Percentiles rank a stretch among this genome's conserved stretches.
phyloP scores from a whole-genome alignment of 2,888 invertebrate species.

The Mallateleia sp. region DNA sequence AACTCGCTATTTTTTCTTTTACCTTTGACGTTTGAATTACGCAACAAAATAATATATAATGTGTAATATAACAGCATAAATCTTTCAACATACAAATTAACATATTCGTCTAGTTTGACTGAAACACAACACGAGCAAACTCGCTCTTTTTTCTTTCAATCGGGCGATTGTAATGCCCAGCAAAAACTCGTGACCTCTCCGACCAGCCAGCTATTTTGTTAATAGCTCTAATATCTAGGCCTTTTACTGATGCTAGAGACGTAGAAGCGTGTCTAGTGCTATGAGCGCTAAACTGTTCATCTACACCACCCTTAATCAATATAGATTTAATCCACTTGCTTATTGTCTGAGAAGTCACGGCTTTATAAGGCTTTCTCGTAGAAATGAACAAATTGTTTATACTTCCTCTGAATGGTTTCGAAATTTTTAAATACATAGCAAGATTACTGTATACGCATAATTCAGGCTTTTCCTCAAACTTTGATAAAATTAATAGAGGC shows the following conservation, averaged over 20 bases:
- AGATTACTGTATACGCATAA: conserved; percentile 41
- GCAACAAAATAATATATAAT: too few relatives aligned
- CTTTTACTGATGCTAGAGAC: conserved; percentile 24
- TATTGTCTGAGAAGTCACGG: conserved; percentile 31
- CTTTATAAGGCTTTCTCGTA: conserved; percentile 26
- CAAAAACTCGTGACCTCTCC: neutral
- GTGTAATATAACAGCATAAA: too few relatives aligned
- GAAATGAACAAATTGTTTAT: conserved; percentile 19
- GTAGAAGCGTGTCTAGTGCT: conserved; percentile 49
- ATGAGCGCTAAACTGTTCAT: conserved; percentile 13
- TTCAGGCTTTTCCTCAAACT: conserved; percentile 19
- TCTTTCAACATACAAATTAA: too few relatives aligned
- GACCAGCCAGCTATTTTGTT: conserved; percentile 49
- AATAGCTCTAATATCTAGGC: conserved; percentile 30
- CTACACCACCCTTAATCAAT: neutral
- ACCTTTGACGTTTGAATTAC: too few relatives aligned
- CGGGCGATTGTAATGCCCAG: conserved; percentile 29
- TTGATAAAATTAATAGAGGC: conserved; percentile 41
- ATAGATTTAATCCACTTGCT: conserved; percentile 38
- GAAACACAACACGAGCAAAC: neutral
- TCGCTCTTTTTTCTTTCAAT: neutral
- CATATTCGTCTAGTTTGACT: too few relatives aligned
- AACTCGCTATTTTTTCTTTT: too few relatives aligned
- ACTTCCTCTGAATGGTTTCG: conserved; percentile 18
- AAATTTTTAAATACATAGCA: conserved; percentile 21